Percentiles rank a stretch among this genome's conserved stretches.
Evolutionary conservation across 2,113 vertebrate genomes (phyloP).

Genomic region (Mohoua ochrocephala): DNA sequence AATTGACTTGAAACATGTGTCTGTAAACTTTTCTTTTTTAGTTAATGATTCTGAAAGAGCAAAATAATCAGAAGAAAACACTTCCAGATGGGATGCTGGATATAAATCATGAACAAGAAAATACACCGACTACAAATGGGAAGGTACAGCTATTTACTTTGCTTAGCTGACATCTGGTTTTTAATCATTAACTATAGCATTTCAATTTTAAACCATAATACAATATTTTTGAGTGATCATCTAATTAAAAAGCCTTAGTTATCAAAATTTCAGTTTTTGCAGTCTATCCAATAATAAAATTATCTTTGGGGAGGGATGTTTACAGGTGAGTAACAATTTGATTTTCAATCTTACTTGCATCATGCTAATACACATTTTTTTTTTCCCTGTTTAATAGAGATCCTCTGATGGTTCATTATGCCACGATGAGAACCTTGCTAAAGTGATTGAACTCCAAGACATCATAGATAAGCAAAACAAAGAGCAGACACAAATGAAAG

Average conservation of each 20-base stretch:
- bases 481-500: constrained; percentile 92
- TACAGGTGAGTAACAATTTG: not conserved
- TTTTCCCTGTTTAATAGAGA: constrained; percentile 61
- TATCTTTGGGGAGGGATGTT: not conserved
- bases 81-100: constrained; percentile 81
- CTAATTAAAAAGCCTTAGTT: not conserved
- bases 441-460: constrained; percentile 89
- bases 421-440: constrained; percentile 85
- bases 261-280: not conserved
- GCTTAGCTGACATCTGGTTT: not conserved
- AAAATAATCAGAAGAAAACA: constrained; percentile 87
- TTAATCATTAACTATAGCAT: not conserved
- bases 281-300: not conserved
- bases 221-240: not conserved
- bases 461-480: constrained; percentile 85
- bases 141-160: constrained; percentile 73
- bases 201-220: not conserved
- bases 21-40: constrained; percentile 59
- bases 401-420: constrained; percentile 85
- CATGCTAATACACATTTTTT: not conserved
- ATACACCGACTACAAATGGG: constrained; percentile 83
- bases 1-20: not conserved
- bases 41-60: constrained; percentile 90
- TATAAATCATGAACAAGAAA: constrained; percentile 83
- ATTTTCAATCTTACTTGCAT: not conserved